Evolutionary conservation across 2,888 invertebrate genomes (phyloP), one percentile per base, ranked within the genome.

Genomic region (Drosophila multiciliata): DNA sequence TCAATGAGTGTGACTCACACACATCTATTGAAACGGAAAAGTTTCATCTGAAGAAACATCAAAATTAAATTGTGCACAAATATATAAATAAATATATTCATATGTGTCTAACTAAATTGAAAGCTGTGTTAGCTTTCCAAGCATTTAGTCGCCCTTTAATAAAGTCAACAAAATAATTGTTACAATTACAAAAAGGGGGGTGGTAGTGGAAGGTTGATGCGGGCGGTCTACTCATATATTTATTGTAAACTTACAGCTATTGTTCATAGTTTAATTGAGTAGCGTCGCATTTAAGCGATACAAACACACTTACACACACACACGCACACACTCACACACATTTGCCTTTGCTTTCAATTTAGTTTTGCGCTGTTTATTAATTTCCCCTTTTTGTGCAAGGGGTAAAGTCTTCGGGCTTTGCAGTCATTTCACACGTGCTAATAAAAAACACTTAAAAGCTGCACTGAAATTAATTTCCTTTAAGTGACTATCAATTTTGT

Each of bases 371-470:
- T 20, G 15, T 12, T n/a, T 23, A 36, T 49, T 29, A 17, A 35
- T 29, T 15, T 12, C 26, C 12, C 6, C 17, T 5, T 11, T 40
- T 11, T 40, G 29, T 20, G 36, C 9, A 5, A 9, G 23, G 33
- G 52, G 20, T n/a, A n/a, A 1, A 15, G 32, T 23, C 4, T 7
- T 6, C 4, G 33, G 33, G 48, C 6, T 20, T 26, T 35, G 7
- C 29, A 67, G 60, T 57, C 76, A 63, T 64, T 80, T 50, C 57
- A 83, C 80, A 83, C 80, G 80, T 83, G 83, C 65, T 69, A 58
- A 57, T 82, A 75, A 82, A 76, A 73, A 57, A 65, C 65, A 50
- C 59, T 66, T 26, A 42, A 60, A 53, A 11, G 49, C 17, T 20
- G 23, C 36, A 67, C 38, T 20, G 6, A 3, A 49, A 23, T 68